Evolutionary conservation across 2,113 vertebrate species (phyloP), one percentile per base, ranked within the genome.

Genomic region (Hipposideros armiger): DNA sequence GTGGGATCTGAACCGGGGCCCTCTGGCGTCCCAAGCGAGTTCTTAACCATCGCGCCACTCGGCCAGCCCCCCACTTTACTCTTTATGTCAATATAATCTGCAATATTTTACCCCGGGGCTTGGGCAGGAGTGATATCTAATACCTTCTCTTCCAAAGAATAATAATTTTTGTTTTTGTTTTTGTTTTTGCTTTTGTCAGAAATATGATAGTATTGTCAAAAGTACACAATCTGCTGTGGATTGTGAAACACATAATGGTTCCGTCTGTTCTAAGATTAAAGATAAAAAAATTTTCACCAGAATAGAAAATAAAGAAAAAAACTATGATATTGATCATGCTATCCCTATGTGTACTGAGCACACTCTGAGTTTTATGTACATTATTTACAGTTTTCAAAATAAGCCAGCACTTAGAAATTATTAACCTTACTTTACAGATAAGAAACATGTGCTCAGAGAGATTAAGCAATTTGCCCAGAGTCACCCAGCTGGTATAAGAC

Each of bases 61-160:
- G 36, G 36, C 36, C 36, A 2, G 36, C 36, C 36, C 36, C 87
- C 64, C 95, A 47, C 85, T 86, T 96, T 87, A 90, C 60, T 90
- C 67, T 94, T 85, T 80, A 32, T 95, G 88, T 87, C 89, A 56
- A 36, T 72, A 66, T 91, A 94, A 93, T 76, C 91, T 97, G 86
- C 64, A 89, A 47, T 87, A 83, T 92, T 91, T 93, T 95, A 95
- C 73, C 86, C 91, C 76, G 19, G 83, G 67, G 82, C 45, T 94
- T 87, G 19, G 62, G 8, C 30, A 62, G 52, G 22, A 73, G 30
- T 89, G 76, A 81, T 84, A 60, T 47, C 47, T 64, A 89, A 45
- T 32, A 87, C 84, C n/a, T 91, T 96, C 73, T 96, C 74, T 93
- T 91, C 58, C 58, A 89, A 93, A 58, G 74, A 95, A 82, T 96